A percentile compares a stretch with the other conserved stretches of the same genome.
Evolutionary conservation across 2,888 invertebrate genomes (phyloP).

Genomic region (Malachius bipustulatus): DNA sequence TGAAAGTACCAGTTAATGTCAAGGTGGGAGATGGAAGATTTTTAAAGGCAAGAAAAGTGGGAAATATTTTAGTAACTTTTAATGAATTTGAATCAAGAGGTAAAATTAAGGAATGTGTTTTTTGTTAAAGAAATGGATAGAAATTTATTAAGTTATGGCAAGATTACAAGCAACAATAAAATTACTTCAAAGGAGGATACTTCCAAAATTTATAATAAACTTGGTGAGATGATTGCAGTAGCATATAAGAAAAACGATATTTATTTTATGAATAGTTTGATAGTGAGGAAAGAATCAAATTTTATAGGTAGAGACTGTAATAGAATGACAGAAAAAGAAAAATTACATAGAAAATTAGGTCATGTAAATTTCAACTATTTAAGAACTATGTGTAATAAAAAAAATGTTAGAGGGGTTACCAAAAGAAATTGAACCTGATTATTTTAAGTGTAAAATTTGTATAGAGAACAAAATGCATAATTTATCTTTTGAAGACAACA

Average conservation of each 20-base stretch:
- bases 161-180: too few relatives aligned
- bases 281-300: slow-evolving; percentile 9
- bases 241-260: slow-evolving; percentile 9
- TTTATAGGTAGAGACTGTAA: too few relatives aligned
- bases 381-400: too few relatives aligned
- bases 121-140: too few relatives aligned
- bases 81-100: too few relatives aligned
- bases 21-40: slow-evolving; percentile 14
- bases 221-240: slow-evolving; percentile 14
- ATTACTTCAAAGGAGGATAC: slow-evolving; percentile 13
- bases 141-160: too few relatives aligned
- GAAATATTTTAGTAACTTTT: slow-evolving; percentile 11
- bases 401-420: too few relatives aligned
- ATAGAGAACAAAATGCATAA: slow-evolving; percentile 23
- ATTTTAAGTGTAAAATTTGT: slow-evolving; percentile 19
- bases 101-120: too few relatives aligned
- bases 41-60: slow-evolving; percentile 15
- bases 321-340: too few relatives aligned
- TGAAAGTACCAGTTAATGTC: slow-evolving; percentile 12
- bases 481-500: slow-evolving; percentile 20
- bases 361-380: too few relatives aligned
- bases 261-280: slow-evolving; percentile 6
- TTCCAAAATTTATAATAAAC: slow-evolving; percentile 15
- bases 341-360: too few relatives aligned
- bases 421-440: slow-evolving; percentile 16